A percentile compares a stretch with the other conserved stretches of the same genome.
phyloP scores from a whole-genome alignment of 2,888 invertebrate genomes.

The Cylloceria caligata region DNA sequence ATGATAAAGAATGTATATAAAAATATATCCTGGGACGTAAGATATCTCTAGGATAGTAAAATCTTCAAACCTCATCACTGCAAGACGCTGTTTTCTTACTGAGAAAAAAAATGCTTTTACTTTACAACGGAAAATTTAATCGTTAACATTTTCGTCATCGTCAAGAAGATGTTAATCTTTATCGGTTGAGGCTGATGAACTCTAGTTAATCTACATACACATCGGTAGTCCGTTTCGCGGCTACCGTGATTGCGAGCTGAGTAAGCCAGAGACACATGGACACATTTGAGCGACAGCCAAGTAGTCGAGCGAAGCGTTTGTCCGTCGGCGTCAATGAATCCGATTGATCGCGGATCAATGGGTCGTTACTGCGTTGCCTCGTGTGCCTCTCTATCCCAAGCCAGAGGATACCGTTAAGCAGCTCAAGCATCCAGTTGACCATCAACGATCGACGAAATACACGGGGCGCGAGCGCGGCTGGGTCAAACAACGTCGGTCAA shows the following conservation, averaged over 20 bases:
- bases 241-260: slow-evolving; percentile 46
- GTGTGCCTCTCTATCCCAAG: background rate
- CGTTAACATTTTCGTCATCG: background rate
- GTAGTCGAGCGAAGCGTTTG: background rate
- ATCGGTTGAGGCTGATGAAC: slow-evolving; percentile 43
- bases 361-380: slow-evolving; percentile 75
- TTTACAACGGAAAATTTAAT: background rate
- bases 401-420: background rate
- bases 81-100: no score
- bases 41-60: no score
- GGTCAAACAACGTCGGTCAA: slow-evolving; percentile 81
- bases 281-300: background rate
- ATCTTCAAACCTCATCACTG: no score
- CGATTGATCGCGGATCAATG: slow-evolving; percentile 84
- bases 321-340: slow-evolving; percentile 79
- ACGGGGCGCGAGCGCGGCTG: slow-evolving; percentile 56
- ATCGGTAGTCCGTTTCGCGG: slow-evolving; percentile 1
- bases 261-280: slow-evolving; percentile 8
- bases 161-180: background rate
- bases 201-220: background rate
- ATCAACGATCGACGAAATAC: slow-evolving; percentile 76
- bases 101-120: background rate
- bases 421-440: slow-evolving; percentile 19
- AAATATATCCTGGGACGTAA: no score
- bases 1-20: no score